Conservation (phyloP, 2,888 invertebrate genomes). For the Aspidiotus destructor region DNA sequence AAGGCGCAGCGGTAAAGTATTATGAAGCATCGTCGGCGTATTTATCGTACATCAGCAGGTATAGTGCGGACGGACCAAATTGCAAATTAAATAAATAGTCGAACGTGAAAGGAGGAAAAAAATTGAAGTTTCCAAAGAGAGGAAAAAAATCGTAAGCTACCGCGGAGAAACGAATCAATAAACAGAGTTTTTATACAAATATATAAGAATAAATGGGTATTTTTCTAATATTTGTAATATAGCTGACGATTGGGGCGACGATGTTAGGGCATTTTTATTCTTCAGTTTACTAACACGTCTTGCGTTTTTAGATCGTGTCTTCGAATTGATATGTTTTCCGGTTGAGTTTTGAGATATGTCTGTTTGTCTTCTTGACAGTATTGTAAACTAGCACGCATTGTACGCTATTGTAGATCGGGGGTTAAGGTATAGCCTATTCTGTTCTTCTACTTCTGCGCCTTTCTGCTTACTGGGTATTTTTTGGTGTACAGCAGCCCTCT, state of each 20-base stretch:
- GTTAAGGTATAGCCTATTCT: conserved; percentile 11
- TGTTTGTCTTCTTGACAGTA: conserved; percentile 29
- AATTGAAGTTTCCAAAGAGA: background rate
- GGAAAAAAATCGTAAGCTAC: background rate
- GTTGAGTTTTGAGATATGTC: conserved; percentile 20
- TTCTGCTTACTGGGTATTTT: background rate
- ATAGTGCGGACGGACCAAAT: background rate
- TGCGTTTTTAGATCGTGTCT: conserved; percentile 24
- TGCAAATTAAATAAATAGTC: conserved; percentile 1
- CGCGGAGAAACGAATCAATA: background rate
- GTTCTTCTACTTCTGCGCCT: background rate
- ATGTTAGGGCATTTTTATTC: background rate
- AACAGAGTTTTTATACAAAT: background rate
- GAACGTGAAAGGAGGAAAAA: background rate
- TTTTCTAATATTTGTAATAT: background rate
- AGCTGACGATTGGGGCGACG: background rate
- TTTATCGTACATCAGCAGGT: background rate
- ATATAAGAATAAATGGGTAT: background rate
- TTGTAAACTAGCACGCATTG: conserved; percentile 25
- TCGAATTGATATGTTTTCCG: conserved; percentile 29
- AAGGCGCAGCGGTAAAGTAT: background rate
- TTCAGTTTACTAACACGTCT: conserved; percentile 22
- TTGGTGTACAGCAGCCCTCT: background rate
- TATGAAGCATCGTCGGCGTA: background rate
- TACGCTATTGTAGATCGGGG: conserved; percentile 11